phyloP scores from a whole-genome alignment of 92 coral and sea anemone species.

The Chrysogorgia sp. region DNA sequence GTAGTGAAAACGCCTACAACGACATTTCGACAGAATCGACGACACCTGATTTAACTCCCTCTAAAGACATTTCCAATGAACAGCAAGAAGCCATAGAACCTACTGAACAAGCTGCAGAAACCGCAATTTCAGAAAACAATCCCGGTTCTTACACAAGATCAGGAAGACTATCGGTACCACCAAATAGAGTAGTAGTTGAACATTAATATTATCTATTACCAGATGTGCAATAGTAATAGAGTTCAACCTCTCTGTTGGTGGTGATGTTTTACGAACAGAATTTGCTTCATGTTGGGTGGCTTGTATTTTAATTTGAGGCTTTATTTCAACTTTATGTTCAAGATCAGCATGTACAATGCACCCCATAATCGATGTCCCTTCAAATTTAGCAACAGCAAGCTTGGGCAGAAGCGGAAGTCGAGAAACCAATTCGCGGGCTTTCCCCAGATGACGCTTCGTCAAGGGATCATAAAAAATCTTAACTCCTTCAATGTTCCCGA shows the following conservation, averaged over 20 bases:
- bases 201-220: too few relatives aligned
- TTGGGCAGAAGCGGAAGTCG: constrained; percentile 85
- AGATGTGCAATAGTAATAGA: neutral
- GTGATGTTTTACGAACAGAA: constrained; percentile 19
- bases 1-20: too few relatives aligned
- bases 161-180: too few relatives aligned
- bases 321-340: constrained; percentile 67
- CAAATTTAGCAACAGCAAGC: constrained; percentile 78
- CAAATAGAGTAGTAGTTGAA: too few relatives aligned
- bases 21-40: too few relatives aligned
- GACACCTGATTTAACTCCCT: too few relatives aligned
- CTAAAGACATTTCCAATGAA: too few relatives aligned
- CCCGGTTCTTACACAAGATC: too few relatives aligned
- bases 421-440: constrained; percentile 83
- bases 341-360: constrained; percentile 88
- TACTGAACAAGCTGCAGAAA: too few relatives aligned
- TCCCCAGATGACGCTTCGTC: constrained; percentile 93
- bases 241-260: constrained; percentile 9
- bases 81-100: too few relatives aligned
- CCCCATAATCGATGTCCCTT: constrained; percentile 93
- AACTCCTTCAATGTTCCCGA: constrained; percentile 83
- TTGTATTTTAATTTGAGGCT: neutral
- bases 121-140: too few relatives aligned
- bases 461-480: constrained; percentile 94
- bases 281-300: neutral